phyloP scores from a whole-genome alignment of 2,113 vertebrate genomes.

The Amblyopsis rosae region DNA sequence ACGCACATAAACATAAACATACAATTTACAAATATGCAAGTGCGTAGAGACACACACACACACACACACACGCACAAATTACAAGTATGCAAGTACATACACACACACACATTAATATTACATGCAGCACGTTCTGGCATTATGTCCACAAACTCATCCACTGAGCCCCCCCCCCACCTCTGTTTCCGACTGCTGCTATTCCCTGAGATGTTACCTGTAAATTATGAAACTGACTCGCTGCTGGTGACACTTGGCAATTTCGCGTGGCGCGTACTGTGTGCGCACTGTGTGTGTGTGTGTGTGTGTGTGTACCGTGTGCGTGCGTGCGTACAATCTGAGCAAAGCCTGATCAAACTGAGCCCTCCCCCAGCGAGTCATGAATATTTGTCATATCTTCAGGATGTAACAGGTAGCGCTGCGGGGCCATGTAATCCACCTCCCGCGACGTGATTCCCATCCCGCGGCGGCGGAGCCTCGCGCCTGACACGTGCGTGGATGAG shows the following conservation, averaged over 20 bases:
- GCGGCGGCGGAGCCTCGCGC: constrained; percentile 24
- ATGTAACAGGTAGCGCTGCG: constrained; percentile 37
- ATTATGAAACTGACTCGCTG: constrained; percentile 63
- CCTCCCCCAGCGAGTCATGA: constrained; percentile 43
- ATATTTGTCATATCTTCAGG: constrained; percentile 54
- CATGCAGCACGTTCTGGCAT: constrained; percentile 63
- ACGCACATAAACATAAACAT: constrained; percentile 8
- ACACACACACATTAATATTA: constrained; percentile 67
- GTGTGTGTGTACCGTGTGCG: constrained; percentile 21
- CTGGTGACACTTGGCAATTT: constrained; percentile 62
- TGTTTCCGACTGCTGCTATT: constrained; percentile 27
- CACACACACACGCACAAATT: constrained; percentile 7
- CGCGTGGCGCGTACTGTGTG: constrained; percentile 1
- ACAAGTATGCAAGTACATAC: not conserved
- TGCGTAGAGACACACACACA: not conserved
- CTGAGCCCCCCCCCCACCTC: not conserved
- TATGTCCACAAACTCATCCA: constrained; percentile 61
- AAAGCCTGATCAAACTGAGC: constrained; percentile 63
- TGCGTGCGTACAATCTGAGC: constrained; percentile 14
- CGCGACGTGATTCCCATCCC: constrained; percentile 32
- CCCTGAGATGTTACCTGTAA: constrained; percentile 67
- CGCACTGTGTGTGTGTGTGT: not conserved
- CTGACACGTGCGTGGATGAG: constrained; percentile 32
- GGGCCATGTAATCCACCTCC: not conserved
- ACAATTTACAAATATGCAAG: not conserved